Evolutionary conservation across 2,888 invertebrate genomes (phyloP).

Genomic region (Drosophila testacea): DNA sequence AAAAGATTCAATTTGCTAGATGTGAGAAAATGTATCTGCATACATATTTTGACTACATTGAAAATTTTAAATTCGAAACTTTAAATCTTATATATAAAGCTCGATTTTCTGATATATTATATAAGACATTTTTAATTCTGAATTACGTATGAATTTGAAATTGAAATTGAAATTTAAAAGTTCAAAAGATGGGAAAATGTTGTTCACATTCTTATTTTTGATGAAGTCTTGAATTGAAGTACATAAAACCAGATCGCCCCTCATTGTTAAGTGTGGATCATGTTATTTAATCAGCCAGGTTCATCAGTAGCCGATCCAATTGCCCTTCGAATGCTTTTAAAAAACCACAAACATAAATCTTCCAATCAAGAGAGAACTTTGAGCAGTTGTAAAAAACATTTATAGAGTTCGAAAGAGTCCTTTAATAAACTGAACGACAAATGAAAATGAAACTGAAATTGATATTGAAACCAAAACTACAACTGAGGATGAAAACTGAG

Average conservation of each 20-base stretch:
- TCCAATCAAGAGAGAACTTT: slow-evolving; percentile 27
- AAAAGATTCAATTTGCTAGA: too few relatives aligned
- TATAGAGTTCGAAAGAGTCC: slow-evolving; percentile 63
- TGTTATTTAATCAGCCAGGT: slow-evolving; percentile 29
- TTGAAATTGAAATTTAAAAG: too few relatives aligned
- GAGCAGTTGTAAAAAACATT: slow-evolving; percentile 36
- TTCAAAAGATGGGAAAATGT: not conserved
- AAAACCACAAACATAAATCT: slow-evolving; percentile 65
- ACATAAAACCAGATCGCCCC: slow-evolving; percentile 13
- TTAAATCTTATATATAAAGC: too few relatives aligned
- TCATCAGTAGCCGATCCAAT: slow-evolving; percentile 39
- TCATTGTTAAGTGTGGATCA: not conserved
- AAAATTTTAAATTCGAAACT: too few relatives aligned
- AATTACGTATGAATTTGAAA: too few relatives aligned
- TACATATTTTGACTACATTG: too few relatives aligned
- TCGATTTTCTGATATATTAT: too few relatives aligned
- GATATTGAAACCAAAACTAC: slow-evolving; percentile 16
- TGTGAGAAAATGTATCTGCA: too few relatives aligned
- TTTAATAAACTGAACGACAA: slow-evolving; percentile 64
- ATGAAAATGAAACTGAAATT: slow-evolving; percentile 8
- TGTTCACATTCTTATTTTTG: slow-evolving; percentile 9
- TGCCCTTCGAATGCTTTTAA: slow-evolving; percentile 21
- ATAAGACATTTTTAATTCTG: too few relatives aligned
- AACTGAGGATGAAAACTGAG: slow-evolving; percentile 32
- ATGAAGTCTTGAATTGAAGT: slow-evolving; percentile 13